Conservation (phyloP, 1,140 invertebrate species). For the Aphaenogaster ashmeadi region DNA sequence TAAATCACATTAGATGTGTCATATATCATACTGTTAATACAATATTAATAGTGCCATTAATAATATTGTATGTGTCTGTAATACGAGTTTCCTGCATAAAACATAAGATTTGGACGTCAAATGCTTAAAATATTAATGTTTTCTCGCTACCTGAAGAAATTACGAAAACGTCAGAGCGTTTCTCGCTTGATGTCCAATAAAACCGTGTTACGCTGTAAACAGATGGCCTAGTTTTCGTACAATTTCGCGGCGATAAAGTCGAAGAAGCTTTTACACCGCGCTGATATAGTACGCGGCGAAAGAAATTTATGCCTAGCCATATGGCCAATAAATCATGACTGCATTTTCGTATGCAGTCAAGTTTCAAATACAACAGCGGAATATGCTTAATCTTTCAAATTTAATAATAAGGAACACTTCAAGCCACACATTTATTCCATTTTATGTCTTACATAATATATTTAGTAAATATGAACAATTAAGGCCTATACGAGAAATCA, state of each 20-base stretch:
- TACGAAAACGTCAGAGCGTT: constrained; percentile 22
- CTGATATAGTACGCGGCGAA: constrained; percentile 38
- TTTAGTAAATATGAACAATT: not conserved
- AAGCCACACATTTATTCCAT: not conserved
- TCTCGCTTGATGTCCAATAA: constrained; percentile 37
- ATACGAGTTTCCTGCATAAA: constrained; percentile 5
- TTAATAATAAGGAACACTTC: not conserved
- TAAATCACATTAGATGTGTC: constrained; percentile 1
- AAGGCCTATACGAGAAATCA: too few relatives aligned
- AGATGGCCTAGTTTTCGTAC: constrained; percentile 57
- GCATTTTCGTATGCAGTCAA: constrained; percentile 30
- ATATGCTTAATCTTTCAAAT: not conserved
- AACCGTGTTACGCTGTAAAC: constrained; percentile 23
- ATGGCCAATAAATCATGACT: constrained; percentile 32
- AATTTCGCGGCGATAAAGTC: constrained; percentile 53
- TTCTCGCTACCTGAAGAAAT: constrained; percentile 14
- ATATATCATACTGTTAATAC: not conserved
- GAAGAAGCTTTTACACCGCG: constrained; percentile 49
- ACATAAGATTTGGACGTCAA: not conserved
- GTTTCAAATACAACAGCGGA: not conserved
- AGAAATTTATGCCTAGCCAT: constrained; percentile 48
- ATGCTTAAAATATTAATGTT: constrained; percentile 21
- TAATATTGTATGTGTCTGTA: not conserved
- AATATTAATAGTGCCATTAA: not conserved
- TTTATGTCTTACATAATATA: not conserved